phyloP scores from a whole-genome alignment of 2,888 invertebrate genomes.

The Latrodectus elegans region DNA sequence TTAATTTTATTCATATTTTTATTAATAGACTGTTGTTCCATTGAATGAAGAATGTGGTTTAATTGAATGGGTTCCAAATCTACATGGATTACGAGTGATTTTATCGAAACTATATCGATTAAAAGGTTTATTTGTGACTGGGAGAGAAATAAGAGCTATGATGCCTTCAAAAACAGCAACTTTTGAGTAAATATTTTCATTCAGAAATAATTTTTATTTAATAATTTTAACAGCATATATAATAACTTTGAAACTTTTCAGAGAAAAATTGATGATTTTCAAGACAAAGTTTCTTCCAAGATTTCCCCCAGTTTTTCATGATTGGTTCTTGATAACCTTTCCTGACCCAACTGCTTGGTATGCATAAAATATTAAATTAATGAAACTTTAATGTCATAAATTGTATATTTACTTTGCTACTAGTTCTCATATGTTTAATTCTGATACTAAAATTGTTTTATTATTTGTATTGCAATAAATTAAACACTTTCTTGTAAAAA shows the following conservation, averaged over 20 bases:
- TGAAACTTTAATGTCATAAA: too few species aligned
- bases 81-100: conserved; percentile 84
- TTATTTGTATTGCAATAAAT: too few species aligned
- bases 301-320: conserved; percentile 90
- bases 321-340: conserved; percentile 93
- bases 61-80: conserved; percentile 95
- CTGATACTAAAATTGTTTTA: too few species aligned
- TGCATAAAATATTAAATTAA: conserved; percentile 55
- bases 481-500: too few species aligned
- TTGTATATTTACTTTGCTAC: too few species aligned
- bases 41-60: conserved; percentile 95
- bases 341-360: conserved; percentile 91
- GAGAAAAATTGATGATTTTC: conserved; percentile 71
- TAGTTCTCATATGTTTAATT: too few species aligned
- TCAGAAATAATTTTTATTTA: neutral
- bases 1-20: neutral
- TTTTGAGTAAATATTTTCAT: conserved; percentile 62
- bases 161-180: conserved; percentile 78
- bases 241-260: conserved; percentile 3
- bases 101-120: conserved; percentile 83
- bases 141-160: conserved; percentile 80
- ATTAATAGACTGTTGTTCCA: conserved; percentile 87
- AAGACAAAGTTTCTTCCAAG: conserved; percentile 80
- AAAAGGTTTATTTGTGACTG: conserved; percentile 80
- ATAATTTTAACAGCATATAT: neutral